Evolutionary conservation across 2,888 invertebrate genomes (phyloP).

Genomic region (Pammene aurita): DNA sequence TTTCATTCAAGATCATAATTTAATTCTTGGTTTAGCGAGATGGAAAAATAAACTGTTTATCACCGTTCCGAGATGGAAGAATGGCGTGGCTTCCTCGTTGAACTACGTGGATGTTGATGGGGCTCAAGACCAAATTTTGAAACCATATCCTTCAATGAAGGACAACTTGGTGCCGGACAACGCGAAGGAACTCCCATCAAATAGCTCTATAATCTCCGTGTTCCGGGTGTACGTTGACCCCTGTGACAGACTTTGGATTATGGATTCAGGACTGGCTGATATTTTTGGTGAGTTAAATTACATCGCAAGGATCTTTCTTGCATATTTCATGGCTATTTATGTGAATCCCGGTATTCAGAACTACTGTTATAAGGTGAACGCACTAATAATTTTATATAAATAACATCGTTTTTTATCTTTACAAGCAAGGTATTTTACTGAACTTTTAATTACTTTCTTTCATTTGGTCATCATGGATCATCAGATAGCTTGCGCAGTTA

Average conservation of each 20-base stretch:
- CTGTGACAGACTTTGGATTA: conserved; percentile 92
- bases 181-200: conserved; percentile 75
- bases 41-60: conserved; percentile 89
- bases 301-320: neutral
- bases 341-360: neutral
- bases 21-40: conserved; percentile 87
- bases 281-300: conserved; percentile 83
- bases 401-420: neutral
- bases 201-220: conserved; percentile 87
- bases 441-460: no score
- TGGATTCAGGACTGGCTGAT: conserved; percentile 91
- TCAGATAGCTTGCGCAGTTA: no score
- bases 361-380: neutral
- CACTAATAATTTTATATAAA: no score
- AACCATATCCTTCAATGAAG: conserved; percentile 90
- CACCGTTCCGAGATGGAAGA: conserved; percentile 88
- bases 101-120: conserved; percentile 85
- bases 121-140: conserved; percentile 87
- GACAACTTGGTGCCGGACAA: conserved; percentile 88
- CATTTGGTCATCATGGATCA: no score
- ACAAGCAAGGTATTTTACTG: neutral
- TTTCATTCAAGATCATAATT: conserved; percentile 86
- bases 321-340: neutral
- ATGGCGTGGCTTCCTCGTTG: conserved; percentile 87
- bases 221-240: conserved; percentile 89